A percentile compares a stretch with the other conserved stretches of the same genome.
Evolutionary conservation across 2,113 vertebrate genomes (phyloP).

Genomic region (Daphoenositta chrysoptera): DNA sequence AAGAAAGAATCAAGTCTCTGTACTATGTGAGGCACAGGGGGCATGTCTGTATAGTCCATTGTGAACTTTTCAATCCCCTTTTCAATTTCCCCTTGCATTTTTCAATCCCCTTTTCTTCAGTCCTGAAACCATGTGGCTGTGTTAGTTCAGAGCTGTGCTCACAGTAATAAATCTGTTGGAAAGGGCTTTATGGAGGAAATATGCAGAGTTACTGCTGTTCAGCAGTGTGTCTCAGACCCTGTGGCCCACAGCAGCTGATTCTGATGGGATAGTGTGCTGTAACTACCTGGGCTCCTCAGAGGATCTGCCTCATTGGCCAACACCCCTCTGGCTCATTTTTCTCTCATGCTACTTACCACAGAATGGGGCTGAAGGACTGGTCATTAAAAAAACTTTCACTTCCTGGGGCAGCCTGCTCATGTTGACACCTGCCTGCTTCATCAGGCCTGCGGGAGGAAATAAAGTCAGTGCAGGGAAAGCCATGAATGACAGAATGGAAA

Average conservation of each 20-base stretch:
- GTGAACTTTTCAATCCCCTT: not conserved
- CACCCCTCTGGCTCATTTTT: not conserved
- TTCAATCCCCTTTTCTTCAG: not conserved
- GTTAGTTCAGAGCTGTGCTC: not conserved
- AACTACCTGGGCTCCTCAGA: not conserved
- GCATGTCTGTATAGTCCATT: not conserved
- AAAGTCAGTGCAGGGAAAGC: not conserved
- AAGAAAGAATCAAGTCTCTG: not conserved
- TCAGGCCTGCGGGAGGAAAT: constrained; percentile 72
- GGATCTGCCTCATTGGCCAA: not conserved
- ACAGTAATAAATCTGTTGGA: not conserved
- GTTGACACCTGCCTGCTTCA: constrained; percentile 75
- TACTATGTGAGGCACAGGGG: not conserved
- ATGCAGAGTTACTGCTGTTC: not conserved
- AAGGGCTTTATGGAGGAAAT: not conserved
- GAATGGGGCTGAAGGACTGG: constrained; percentile 77
- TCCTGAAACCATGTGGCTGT: not conserved
- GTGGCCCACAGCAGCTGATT: not conserved
- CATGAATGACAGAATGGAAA: not conserved
- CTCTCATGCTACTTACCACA: constrained; percentile 79
- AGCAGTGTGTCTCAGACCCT: not conserved
- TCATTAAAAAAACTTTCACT: constrained; percentile 83
- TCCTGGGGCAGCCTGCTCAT: constrained; percentile 75
- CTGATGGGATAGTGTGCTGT: not conserved
- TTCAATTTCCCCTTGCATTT: no score